Conservation (phyloP, 1,140 invertebrate genomes). For the Proales similis region DNA sequence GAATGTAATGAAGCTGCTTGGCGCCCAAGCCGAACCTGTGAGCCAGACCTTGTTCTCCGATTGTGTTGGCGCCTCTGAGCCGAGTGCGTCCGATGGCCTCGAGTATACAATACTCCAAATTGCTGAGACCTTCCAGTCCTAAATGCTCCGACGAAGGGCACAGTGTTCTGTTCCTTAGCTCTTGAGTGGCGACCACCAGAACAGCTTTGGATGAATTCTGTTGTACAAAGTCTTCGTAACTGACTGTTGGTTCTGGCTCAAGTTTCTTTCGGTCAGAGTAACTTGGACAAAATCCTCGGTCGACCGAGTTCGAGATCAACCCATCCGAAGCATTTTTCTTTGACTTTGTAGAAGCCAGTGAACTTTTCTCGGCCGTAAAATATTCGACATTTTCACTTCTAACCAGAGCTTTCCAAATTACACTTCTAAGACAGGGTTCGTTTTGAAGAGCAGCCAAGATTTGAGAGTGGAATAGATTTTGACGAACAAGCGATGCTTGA, state of each 20-base stretch:
- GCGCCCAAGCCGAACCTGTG: slow-evolving; percentile 14
- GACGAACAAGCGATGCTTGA: too few species aligned
- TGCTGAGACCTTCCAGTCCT: slow-evolving; percentile 20
- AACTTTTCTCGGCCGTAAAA: too few species aligned
- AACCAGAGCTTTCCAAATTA: too few species aligned
- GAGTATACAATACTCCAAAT: slow-evolving; percentile 25
- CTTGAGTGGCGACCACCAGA: slow-evolving; percentile 18
- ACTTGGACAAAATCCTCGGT: slow-evolving; percentile 4
- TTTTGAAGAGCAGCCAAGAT: too few species aligned
- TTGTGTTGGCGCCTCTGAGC: slow-evolving; percentile 1
- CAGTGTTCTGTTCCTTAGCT: slow-evolving; percentile 9
- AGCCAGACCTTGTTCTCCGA: slow-evolving; percentile 16
- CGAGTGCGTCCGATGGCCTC: slow-evolving; percentile 6
- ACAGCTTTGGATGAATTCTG: neutral
- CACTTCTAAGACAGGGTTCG: too few species aligned
- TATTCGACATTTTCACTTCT: too few species aligned
- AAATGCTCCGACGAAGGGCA: slow-evolving; percentile 6
- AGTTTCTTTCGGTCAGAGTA: slow-evolving; percentile 8
- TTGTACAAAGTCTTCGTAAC: neutral
- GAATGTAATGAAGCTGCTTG: slow-evolving; percentile 32
- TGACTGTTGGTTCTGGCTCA: neutral
- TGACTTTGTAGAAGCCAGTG: too few species aligned
- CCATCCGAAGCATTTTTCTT: too few species aligned
- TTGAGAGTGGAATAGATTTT: too few species aligned
- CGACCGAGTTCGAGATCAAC: slow-evolving; percentile 1